Evolutionary conservation across 2,113 vertebrate species (phyloP), one percentile per base, ranked within the genome.

Genomic region (Dunckerocampus dactyliophorus): DNA sequence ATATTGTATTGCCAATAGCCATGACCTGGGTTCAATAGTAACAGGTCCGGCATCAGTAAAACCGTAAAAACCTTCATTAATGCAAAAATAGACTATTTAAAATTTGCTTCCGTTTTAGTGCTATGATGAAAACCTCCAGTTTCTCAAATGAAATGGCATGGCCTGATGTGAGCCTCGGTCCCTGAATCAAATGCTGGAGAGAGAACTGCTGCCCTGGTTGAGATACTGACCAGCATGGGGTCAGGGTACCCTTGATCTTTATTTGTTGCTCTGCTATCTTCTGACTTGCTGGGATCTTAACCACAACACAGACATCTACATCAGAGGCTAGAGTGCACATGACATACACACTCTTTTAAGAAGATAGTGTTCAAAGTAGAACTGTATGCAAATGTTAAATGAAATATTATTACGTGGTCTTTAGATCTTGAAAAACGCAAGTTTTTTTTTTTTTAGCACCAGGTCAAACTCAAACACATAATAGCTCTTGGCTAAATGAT

Each of bases 181-280:
- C 48, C 48, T 20, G 42, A 22, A 69, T 72, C 6, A 69, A 72
- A 74, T 51, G 55, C 42, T 65, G 37, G 28, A 28, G 22, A 50
- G 70, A 28, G 63, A 76, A 65, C 71, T 22, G 14, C 49, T 20
- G 12, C 50, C 34, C 10, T 56, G 64, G 74, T 79, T 65, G 50
- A 72, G 62, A 68, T 65, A 67, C 66, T 58, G 65, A 70, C 69
- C 73, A 64, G 71, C 69, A 62, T 45, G 65, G 24, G 55, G 59
- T 71, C 72, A 67, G 59, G 19, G n/a, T 49, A 55, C 62, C 16
- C 53, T 46, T 8, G 1, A 55, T 49, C 19, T 69, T 65, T 73
- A 48, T 34, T 34, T 62, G 24, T 75, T 54, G 60, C 37, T 68
- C 65, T 70, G 52, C 65, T 34, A 31, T 74, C 20, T 67, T 49